Base-by-base conservation (phyloP, 2,888 invertebrate species). In the Rhyacophila evoluta region DNA sequence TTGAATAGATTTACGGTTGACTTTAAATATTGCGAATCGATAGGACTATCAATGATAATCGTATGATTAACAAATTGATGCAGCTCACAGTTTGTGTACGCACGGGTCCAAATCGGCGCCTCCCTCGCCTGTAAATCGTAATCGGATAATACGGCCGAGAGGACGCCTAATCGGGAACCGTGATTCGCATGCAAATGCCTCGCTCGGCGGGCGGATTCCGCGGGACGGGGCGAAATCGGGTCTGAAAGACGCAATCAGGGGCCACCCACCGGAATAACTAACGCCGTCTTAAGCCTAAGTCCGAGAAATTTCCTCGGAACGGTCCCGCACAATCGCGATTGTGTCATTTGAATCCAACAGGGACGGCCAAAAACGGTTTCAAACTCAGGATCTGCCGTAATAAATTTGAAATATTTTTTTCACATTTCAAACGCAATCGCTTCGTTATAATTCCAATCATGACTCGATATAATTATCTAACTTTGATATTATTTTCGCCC, bases 161-260 rank as follows among this genome's bases (percentile, higher is more conserved):
- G 76, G 33, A 28, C 55, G 70, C 74, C 71, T 78, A 78, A 78
- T 78, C 78, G 78, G 39, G 25, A 70, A 28, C 70, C 74, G 39
- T 36, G 71, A 39, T 27, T 69, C 74, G 78, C 78, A 78, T 78
- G 78, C 78, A 78, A 78, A 78, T 78, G 70, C 15, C 29, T 33
- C 29, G 55, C 69, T 29, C 12, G 15, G 15, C 6, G 69, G 69
- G 69, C 69, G 69, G 69, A 28, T 8, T 69, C 69, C 69, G 6
- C 69, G 28, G 12, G 55, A 25, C 55, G 55, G 55, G 25, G 55
- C 19, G 55, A 25, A 55, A 25, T 19, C 29, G 29, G 29, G 4
- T 8, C 25, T 55, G 55, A 55, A 55, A 55, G 55, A 55, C 55
- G 55, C 55, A 55, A 55, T 55, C 55, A 55, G 55, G 55, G 55